These are phyloP conservation scores for Peromyscus eremicus DNA, from an alignment of 2,797 vertebrate species.

Conservation along the genomic window DNA sequence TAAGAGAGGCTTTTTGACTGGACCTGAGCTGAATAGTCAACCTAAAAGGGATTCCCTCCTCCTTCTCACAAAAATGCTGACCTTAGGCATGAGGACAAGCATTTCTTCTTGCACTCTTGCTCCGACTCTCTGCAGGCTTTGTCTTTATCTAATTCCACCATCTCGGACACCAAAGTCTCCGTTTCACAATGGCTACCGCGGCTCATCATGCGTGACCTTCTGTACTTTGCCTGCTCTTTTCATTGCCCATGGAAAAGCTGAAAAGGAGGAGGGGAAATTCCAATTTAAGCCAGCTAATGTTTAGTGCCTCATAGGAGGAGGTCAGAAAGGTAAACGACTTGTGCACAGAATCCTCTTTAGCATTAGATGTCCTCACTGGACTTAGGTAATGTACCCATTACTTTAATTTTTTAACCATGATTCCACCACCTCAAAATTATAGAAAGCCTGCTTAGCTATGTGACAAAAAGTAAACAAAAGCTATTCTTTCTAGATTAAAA, in stretches of 20 bases:
- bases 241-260: conserved; percentile 75
- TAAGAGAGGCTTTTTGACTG: conserved; percentile 32
- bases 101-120: not conserved
- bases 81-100: conserved; percentile 76
- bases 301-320: not conserved
- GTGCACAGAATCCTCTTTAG: not conserved
- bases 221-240: conserved; percentile 85
- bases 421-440: not conserved
- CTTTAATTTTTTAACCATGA: not conserved
- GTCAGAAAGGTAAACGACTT: conserved; percentile 69
- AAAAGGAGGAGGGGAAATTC: not conserved
- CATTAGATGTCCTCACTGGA: conserved; percentile 22
- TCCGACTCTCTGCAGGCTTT: conserved; percentile 83
- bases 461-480: not conserved
- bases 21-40: conserved; percentile 67
- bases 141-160: conserved; percentile 88
- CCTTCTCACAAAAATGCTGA: conserved; percentile 68
- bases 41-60: conserved; percentile 67
- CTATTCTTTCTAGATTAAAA: not conserved
- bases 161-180: conserved; percentile 86
- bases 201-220: conserved; percentile 87
- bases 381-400: not conserved
- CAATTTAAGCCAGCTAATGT: conserved; percentile 51
- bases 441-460: not conserved
- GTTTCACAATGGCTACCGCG: conserved; percentile 86